Evolutionary conservation across 1,140 invertebrate species (phyloP), one percentile per base, ranked within the genome.

Genomic region (Marisa cornuarietis): DNA sequence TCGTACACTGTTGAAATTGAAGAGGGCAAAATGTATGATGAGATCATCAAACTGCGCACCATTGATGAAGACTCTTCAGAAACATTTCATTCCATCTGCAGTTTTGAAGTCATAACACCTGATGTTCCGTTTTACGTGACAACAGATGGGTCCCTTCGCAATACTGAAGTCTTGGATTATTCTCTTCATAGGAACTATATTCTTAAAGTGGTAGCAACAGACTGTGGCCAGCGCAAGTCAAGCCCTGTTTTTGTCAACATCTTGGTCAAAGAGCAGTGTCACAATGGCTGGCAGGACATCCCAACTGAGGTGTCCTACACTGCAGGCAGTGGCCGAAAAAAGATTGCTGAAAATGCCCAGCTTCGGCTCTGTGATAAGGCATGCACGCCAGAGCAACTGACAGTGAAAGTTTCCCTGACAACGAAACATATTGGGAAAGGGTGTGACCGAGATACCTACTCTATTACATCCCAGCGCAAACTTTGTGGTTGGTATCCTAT

Each of bases 101-200:
- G 97, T 89, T 99, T 98, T 92, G 96, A 98, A 89, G 97, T 99
- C 81, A 91, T 97, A 2, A 97, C 95, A 0, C 93, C 93, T 54
- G 86, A 88, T 77, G 90, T 89, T 87, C 98, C 97, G 0, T 99
- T 99, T 90, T 93, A 94, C 65, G 97, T 99, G 88, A 96, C 98
- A 90, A 95, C 96, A 86, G 95, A 98, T 88, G 97, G 96, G 93
- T 94, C 95, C 18, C 96, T 99, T 76, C 93, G 95, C 69, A 99
- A 98, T 90, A 98, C 96, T 5, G 96, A 97, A 86, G 95, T 96
- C 0, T 91, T 99, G 82, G 96, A 97, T 79, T 98, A 97, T 91
- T 95, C 96, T 87, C 93, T 95, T 62, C 96, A 95, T 1, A 96
- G 97, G 91, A 99, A 98, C 91, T 96, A 98, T 91, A 98, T 99